phyloP scores from a whole-genome alignment of 2,113 vertebrate genomes.

The Mormyrus iriodes region DNA sequence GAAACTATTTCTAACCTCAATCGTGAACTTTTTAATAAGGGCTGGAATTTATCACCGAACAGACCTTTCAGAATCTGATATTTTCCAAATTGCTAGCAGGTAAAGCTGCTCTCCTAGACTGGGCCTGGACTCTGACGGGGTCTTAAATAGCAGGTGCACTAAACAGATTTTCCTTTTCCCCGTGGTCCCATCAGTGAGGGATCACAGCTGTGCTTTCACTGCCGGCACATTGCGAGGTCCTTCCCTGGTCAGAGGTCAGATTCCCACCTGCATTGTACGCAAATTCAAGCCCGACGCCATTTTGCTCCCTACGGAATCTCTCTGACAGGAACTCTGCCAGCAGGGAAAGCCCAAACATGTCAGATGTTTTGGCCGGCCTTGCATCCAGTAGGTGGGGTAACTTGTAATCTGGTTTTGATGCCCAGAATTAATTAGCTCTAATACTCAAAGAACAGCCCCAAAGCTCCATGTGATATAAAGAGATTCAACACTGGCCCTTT shows the following conservation, averaged over 20 bases:
- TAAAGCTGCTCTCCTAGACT: not conserved
- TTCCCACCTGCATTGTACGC: conserved; percentile 41
- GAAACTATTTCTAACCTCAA: not conserved
- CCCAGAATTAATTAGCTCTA: not conserved
- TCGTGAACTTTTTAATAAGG: not conserved
- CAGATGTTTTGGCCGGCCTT: not conserved
- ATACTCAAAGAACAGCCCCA: not conserved
- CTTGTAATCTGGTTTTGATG: not conserved
- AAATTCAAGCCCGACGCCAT: not conserved
- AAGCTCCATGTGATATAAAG: not conserved
- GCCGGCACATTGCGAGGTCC: conserved; percentile 9
- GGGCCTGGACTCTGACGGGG: not conserved
- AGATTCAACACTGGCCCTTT: not conserved
- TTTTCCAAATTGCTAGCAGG: not conserved
- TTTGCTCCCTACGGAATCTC: conserved; percentile 4
- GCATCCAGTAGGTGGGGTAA: not conserved
- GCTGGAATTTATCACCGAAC: not conserved
- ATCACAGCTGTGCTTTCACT: not conserved
- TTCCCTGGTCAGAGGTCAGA: conserved; percentile 43
- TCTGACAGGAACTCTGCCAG: not conserved
- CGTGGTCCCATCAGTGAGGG: conserved; percentile 25
- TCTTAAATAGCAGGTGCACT: conserved; percentile 4
- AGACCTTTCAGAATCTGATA: not conserved
- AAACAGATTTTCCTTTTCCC: not conserved
- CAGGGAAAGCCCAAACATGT: not conserved